These are phyloP conservation scores for Orthosia cruda DNA, from an alignment of 2,888 invertebrate genomes.

Conservation along the genomic window DNA sequence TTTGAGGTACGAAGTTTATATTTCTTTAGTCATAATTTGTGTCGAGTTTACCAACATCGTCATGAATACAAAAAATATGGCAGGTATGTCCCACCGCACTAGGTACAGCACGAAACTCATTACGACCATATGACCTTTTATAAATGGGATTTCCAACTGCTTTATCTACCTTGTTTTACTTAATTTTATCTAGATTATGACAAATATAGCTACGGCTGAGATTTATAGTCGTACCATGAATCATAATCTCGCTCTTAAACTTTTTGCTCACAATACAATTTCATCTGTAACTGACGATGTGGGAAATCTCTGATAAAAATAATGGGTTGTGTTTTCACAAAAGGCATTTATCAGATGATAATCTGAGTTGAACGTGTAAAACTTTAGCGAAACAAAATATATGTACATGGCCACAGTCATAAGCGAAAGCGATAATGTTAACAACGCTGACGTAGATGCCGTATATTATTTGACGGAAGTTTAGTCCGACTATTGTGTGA, in stretches of 20 bases:
- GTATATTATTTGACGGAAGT: conserved; percentile 11
- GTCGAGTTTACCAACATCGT: conserved; percentile 56
- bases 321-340: conserved; percentile 6
- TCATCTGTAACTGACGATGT: background rate
- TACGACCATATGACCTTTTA: conserved; percentile 46
- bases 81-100: conserved; percentile 29
- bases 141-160: conserved; percentile 38
- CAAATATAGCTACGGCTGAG: conserved; percentile 22
- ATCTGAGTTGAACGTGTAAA: background rate
- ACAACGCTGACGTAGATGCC: background rate
- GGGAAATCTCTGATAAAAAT: conserved; percentile 21
- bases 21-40: conserved; percentile 54
- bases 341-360: conserved; percentile 7
- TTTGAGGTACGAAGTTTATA: conserved; percentile 49
- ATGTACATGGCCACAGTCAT: background rate
- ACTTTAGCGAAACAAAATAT: conserved; percentile 1
- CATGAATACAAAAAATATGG: conserved; percentile 60
- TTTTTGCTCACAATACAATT: conserved; percentile 10
- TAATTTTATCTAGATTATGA: conserved; percentile 48
- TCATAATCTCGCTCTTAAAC: conserved; percentile 1
- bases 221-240: background rate
- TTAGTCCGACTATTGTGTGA: background rate
- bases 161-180: conserved; percentile 41
- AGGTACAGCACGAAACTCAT: conserved; percentile 18
- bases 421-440: background rate